Percentiles rank a stretch among this genome's conserved stretches.
Conservation (phyloP, 2,797 vertebrate species). For the Karalla daura region DNA sequence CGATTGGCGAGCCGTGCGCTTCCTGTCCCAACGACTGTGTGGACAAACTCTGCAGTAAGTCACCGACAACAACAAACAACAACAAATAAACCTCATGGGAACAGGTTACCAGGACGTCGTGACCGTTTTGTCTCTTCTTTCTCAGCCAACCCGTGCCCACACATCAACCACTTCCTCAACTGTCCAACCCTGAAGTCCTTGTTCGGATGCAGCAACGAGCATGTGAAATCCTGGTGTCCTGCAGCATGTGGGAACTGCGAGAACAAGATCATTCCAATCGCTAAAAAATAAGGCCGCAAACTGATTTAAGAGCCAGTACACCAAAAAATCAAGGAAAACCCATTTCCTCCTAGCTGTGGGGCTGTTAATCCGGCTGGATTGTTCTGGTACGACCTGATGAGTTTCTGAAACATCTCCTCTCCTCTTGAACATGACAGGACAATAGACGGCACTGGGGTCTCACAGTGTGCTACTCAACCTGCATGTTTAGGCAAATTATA, state of each 20-base stretch:
- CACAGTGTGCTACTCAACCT: no score
- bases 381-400: no score
- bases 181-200: slow-evolving; percentile 49
- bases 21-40: slow-evolving; percentile 73
- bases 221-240: slow-evolving; percentile 48
- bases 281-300: slow-evolving; percentile 30
- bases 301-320: no score
- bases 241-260: slow-evolving; percentile 74
- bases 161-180: slow-evolving; percentile 68
- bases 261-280: slow-evolving; percentile 69
- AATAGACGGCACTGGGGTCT: no score
- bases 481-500: no score
- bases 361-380: no score
- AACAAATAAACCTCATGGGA: background rate
- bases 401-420: no score
- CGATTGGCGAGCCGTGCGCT: slow-evolving; percentile 59
- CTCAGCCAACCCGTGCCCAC: slow-evolving; percentile 81
- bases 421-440: no score
- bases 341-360: no score
- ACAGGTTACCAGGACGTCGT: no score
- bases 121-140: background rate
- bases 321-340: no score
- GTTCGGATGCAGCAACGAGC: slow-evolving; percentile 22
- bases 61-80: background rate
- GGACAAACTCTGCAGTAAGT: slow-evolving; percentile 82